Evolutionary conservation across 2,113 vertebrate species (phyloP).

Genomic region (cattle (Bos taurus)): ARS-UCD2.0 NC_037328.1:26940001-26940500

Average conservation of each 20-base stretch:
- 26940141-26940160: too few species aligned
- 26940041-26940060: too few species aligned
- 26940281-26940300: not conserved
- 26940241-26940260: not conserved
- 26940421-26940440: not conserved
- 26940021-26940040: too few species aligned
- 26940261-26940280: not conserved
- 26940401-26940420: not conserved
- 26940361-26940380: not conserved
- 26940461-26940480: not conserved
- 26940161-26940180: not conserved
- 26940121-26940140: too few species aligned
- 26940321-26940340: not conserved
- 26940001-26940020: too few species aligned
- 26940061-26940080: too few species aligned
- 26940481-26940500: not conserved
- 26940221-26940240: not conserved
- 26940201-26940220: not conserved
- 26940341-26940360: not conserved
- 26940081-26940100: too few species aligned
- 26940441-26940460: not conserved
- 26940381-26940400: not conserved
- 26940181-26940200: not conserved
- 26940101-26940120: too few species aligned
- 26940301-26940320: not conserved